Evolutionary conservation across 2,888 invertebrate species (phyloP).

Genomic region (Morpho helenor): DNA sequence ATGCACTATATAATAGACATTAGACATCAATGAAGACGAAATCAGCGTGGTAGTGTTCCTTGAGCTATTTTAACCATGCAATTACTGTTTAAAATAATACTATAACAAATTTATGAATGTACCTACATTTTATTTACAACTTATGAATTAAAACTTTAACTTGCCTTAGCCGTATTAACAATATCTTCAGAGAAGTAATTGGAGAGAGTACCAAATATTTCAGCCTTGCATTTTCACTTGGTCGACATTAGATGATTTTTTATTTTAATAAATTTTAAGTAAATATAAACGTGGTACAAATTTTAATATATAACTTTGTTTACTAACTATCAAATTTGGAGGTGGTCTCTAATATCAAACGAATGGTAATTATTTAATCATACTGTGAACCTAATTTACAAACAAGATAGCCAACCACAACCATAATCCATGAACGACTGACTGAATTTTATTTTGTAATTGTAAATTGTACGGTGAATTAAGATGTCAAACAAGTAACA

Average conservation of each 20-base stretch:
- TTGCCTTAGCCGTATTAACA: no score
- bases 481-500: neutral
- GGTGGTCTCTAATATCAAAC: neutral
- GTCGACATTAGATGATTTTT: neutral
- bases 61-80: no score
- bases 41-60: neutral
- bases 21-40: slow-evolving; percentile 2
- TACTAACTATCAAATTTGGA: neutral
- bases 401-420: neutral
- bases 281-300: neutral
- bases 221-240: slow-evolving; percentile 13
- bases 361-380: neutral
- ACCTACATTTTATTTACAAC: no score
- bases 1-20: slow-evolving; percentile 18
- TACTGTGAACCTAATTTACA: no score
- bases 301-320: no score
- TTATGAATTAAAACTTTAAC: no score
- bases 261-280: neutral
- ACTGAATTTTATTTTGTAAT: neutral
- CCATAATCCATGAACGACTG: neutral
- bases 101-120: no score
- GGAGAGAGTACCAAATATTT: slow-evolving; percentile 1
- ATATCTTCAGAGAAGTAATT: no score
- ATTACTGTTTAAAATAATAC: no score
- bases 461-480: neutral